These are phyloP conservation scores for Trachythela sp. DNA, from an alignment of 64 coral and sea anemone species.

Conservation along the genomic window DNA sequence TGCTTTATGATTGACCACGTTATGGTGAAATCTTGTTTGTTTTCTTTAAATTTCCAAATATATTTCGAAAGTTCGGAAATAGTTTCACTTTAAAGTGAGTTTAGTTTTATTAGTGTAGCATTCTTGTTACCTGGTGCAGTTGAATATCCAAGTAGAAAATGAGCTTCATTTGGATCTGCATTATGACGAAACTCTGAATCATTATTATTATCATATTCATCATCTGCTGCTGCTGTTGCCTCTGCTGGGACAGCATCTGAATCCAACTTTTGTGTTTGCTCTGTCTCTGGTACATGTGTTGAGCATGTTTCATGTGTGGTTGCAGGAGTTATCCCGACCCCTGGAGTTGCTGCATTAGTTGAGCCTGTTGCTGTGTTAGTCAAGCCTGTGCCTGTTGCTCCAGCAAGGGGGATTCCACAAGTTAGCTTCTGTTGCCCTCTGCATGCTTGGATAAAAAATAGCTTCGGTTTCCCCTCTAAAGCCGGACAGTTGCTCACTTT, in stretches of 20 bases:
- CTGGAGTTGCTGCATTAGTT: too few species aligned
- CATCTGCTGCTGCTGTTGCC: slow-evolving; percentile 41
- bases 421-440: slow-evolving; percentile 35
- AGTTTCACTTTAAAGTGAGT: too few species aligned
- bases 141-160: slow-evolving; percentile 88
- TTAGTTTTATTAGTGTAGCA: too few species aligned
- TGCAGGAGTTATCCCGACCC: too few species aligned
- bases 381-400: not conserved
- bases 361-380: not conserved
- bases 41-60: too few species aligned
- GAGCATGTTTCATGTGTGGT: not conserved
- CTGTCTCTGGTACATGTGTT: not conserved
- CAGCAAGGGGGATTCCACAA: not conserved
- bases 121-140: slow-evolving; percentile 91
- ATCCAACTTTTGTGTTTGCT: not conserved
- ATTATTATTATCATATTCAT: slow-evolving; percentile 37
- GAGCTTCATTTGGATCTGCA: slow-evolving; percentile 88
- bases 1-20: too few species aligned
- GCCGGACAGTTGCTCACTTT: slow-evolving; percentile 59
- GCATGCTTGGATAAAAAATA: slow-evolving; percentile 95
- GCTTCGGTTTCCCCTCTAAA: slow-evolving; percentile 66
- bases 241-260: not conserved
- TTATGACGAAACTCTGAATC: slow-evolving; percentile 58
- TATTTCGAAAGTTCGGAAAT: too few species aligned
- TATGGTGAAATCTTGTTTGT: too few species aligned